These are phyloP conservation scores for Galerucella pusilla DNA, from an alignment of 2,888 invertebrate species.

Conservation along the genomic window DNA sequence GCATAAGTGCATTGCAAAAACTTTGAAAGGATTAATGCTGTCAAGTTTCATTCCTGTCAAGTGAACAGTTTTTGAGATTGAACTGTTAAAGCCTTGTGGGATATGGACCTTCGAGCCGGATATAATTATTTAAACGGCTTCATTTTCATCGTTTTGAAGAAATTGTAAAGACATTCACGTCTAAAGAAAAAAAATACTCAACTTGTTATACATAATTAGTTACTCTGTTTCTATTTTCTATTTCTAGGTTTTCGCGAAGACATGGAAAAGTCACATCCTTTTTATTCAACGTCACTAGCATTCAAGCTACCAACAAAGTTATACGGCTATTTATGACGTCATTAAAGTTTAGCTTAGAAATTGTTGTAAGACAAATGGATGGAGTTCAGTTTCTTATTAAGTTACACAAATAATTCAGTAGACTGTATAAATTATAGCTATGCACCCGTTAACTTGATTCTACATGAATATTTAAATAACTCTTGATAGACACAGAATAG, in stretches of 20 bases:
- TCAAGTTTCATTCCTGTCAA: no score
- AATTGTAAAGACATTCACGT: no score
- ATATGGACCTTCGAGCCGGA: no score
- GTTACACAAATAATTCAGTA: background rate
- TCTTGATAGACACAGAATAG: no score
- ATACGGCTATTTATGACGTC: constrained; percentile 3
- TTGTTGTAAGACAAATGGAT: background rate
- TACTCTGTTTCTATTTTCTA: background rate
- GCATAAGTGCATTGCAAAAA: no score
- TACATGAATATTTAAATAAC: background rate
- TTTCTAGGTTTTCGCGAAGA: background rate
- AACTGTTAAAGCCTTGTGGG: no score
- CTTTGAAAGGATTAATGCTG: no score
- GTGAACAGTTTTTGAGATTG: no score
- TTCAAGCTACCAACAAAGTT: background rate
- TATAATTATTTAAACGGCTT: no score
- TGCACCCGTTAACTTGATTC: background rate
- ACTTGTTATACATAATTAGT: no score
- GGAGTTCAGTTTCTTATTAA: constrained; percentile 1
- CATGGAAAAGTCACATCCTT: background rate
- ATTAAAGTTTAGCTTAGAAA: constrained; percentile 5
- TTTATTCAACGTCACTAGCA: background rate
- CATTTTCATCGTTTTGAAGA: no score
- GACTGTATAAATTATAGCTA: background rate
- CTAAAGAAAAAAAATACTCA: no score